Evolutionary conservation across 2,888 invertebrate genomes (phyloP), one percentile per base, ranked within the genome.

Genomic region (Caenorhabditis plicata): DNA sequence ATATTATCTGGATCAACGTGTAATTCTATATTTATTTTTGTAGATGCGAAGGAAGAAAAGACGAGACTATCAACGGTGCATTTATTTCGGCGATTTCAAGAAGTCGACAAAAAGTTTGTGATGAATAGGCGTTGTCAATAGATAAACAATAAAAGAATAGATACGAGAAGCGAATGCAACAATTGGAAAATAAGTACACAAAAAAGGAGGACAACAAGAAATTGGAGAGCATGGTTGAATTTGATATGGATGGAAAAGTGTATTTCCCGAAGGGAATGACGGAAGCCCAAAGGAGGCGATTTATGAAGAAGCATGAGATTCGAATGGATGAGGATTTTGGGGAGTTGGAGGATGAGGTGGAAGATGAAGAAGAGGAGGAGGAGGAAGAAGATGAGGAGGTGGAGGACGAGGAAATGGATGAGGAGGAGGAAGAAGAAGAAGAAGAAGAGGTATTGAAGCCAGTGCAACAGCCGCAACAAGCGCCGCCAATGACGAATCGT

Each of bases 81-180:
- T n/a, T n/a, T n/a, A n/a, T n/a, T n/a, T n/a, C n/a, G n/a, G n/a
- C n/a, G n/a, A n/a, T 50, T 42, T 35, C 9, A 23, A 23, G 19
- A 43, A 22, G 20, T 51, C 1, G 57, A 57, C 29, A 27, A 51
- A n/a, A n/a, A 43, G 19, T 51, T 57, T 15, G 40, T 38, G 11
- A 40, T 22, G 20, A 50, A 27, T 2, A 3, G 39, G 20, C 15
- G 32, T 26, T 29, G 25, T 19, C 25, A 36, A 5, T 26, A 26
- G 15, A 17, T 4, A 5, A 23, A 17, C 15, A 33, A 33, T 11
- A 27, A 29, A 43, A n/a, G 20, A n/a, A 5, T 17, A 8, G 9
- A 13, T n/a, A 17, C 3, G 20, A 36, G 35, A 19, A 15, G 42
- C 17, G 9, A n/a, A n/a, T 35, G 4, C n/a, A 35, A 35, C 17